A percentile compares a stretch with the other conserved stretches of the same genome.
Conservation (phyloP, 2,113 vertebrate species). For the zebrafish (Danio rerio) region DNA sequence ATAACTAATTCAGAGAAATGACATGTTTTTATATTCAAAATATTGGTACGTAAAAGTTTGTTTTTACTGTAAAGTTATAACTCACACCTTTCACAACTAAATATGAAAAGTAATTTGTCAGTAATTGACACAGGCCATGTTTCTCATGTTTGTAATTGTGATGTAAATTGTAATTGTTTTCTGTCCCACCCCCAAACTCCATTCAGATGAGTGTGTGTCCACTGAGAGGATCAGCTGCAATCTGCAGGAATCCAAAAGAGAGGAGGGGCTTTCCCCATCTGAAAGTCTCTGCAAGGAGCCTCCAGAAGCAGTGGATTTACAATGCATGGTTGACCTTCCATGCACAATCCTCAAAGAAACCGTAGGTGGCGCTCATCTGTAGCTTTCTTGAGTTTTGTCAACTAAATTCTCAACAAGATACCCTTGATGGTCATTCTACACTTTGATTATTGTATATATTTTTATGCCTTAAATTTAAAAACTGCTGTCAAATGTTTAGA, state of each 20-base stretch:
- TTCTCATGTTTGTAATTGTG: neutral
- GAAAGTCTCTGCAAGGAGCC: conserved; percentile 7
- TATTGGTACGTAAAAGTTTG: neutral
- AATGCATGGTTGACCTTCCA: conserved; percentile 43
- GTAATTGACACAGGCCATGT: neutral
- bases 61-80: too few relatives aligned
- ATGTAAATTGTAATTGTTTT: neutral
- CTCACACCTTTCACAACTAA: too few relatives aligned
- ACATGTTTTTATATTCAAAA: neutral
- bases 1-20: neutral
- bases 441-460: too few relatives aligned
- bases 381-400: neutral
- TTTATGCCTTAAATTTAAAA: neutral
- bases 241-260: neutral
- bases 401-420: neutral
- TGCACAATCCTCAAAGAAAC: conserved; percentile 47
- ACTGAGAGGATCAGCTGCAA: neutral
- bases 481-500: neutral
- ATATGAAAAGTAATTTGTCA: too few relatives aligned
- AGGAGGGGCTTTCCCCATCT: conserved; percentile 19
- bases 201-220: neutral
- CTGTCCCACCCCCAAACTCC: neutral
- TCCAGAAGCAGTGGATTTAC: conserved; percentile 38
- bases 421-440: too few relatives aligned
- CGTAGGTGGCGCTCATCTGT: conserved; percentile 55